These are phyloP conservation scores for Thecophora atra DNA, from an alignment of 2,888 invertebrate genomes.

Conservation along the genomic window DNA sequence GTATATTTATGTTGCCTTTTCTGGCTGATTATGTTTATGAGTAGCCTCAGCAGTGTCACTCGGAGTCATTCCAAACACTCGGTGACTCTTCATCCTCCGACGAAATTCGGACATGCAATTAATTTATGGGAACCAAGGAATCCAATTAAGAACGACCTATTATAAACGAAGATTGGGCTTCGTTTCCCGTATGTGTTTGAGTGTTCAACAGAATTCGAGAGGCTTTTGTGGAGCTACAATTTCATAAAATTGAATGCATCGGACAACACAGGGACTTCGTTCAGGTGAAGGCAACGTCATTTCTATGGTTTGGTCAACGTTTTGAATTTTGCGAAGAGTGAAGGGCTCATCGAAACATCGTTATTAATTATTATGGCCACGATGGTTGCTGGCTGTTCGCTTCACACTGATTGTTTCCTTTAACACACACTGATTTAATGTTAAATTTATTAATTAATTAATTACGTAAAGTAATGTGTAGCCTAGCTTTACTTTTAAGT, in stretches of 20 bases:
- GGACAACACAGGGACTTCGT: too few relatives aligned
- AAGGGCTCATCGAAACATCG: slow-evolving; percentile 3
- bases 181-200: not conserved
- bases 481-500: too few relatives aligned
- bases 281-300: slow-evolving; percentile 13
- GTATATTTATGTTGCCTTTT: not conserved
- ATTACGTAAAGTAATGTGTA: too few relatives aligned
- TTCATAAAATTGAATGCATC: slow-evolving; percentile 11
- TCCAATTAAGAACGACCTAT: slow-evolving; percentile 21
- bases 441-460: slow-evolving; percentile 18
- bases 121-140: slow-evolving; percentile 19
- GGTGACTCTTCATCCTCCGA: not conserved
- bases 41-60: not conserved
- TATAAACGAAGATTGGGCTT: not conserved
- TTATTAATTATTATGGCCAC: slow-evolving; percentile 17
- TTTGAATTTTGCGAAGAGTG: not conserved
- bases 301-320: not conserved
- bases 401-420: not conserved
- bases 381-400: slow-evolving; percentile 10
- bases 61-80: too few relatives aligned
- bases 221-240: not conserved
- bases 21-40: not conserved
- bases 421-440: too few relatives aligned
- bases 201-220: too few relatives aligned
- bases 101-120: slow-evolving; percentile 12